Conservation (phyloP, 2,888 invertebrate genomes). For the Atrina japonica region DNA sequence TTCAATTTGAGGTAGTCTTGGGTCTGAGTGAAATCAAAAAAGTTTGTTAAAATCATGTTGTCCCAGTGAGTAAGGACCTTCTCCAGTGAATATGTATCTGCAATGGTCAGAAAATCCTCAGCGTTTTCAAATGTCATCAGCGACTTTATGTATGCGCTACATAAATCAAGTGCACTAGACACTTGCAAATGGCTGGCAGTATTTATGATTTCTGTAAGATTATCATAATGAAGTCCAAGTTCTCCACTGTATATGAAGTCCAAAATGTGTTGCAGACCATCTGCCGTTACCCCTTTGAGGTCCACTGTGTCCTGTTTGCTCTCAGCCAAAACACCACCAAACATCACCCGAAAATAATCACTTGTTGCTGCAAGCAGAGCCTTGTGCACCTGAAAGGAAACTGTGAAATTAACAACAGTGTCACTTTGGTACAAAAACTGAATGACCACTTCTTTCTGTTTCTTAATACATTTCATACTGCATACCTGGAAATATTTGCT, state of each 20-base stretch:
- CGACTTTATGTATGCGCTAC: constrained; percentile 78
- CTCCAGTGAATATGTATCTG: constrained; percentile 77
- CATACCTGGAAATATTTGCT: too few species aligned
- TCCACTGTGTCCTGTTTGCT: constrained; percentile 78
- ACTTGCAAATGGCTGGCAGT: constrained; percentile 78
- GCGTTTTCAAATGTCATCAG: constrained; percentile 78
- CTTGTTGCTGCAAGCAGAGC: constrained; percentile 78
- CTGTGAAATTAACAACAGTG: neutral
- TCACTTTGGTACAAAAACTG: too few species aligned
- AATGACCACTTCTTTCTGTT: too few species aligned
- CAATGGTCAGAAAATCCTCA: constrained; percentile 76
- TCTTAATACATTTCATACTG: too few species aligned
- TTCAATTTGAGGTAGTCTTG: constrained; percentile 74
- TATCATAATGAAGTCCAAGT: constrained; percentile 74
- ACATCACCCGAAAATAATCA: constrained; percentile 80
- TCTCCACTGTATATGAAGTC: constrained; percentile 79
- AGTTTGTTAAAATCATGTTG: constrained; percentile 74
- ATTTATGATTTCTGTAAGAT: constrained; percentile 77
- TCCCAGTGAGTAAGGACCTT: constrained; percentile 74
- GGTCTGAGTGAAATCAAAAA: constrained; percentile 75
- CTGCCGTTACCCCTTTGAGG: constrained; percentile 73
- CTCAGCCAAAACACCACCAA: constrained; percentile 78
- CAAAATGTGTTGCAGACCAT: constrained; percentile 72
- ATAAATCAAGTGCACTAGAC: constrained; percentile 77
- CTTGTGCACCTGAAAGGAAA: constrained; percentile 76